Base-by-base conservation (phyloP, 1,140 invertebrate genomes). In the Episyrphus balteatus region DNA sequence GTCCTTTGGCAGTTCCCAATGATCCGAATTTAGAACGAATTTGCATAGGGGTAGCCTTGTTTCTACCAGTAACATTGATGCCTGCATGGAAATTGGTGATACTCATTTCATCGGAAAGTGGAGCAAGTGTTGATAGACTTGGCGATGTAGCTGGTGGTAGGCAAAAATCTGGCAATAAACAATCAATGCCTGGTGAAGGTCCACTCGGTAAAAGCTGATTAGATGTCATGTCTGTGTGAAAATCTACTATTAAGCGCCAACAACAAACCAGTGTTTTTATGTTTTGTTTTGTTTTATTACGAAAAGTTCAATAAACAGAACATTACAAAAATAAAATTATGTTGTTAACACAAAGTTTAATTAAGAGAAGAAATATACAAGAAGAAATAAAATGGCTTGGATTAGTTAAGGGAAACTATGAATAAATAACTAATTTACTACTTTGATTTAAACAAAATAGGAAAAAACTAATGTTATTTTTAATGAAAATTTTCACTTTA, bases 11-110 rank as follows among this genome's bases (percentile, higher is more conserved):
- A 40, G 87, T 83, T 33, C 93, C 93, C 41, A 96, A 72, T 52
- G 90, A 86, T 34, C 93, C 92, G 75, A 96, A 97, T 72, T 95
- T 96, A 67, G 83, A 88, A 40, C 90, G 80, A 58, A 84, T 87
- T 62, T 88, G 84, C 86, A 91, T 89, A 3, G 84, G 80, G 6
- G 82, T 83, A 11, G 83, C 76, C 64, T 88, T 86, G 19, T 75
- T 78, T 3, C 79, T 75, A 32, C 84, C 78, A 1, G 79, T 72
- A 17, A 66, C 59, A 19, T 37, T 17, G 0, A 60, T 57, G 3
- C 61, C 60, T 15, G 60, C 41, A 73, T 68, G 41, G 68, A 70
- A 50, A 51, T 56, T 62, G 17, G 53, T 56, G 0, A 63, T 44
- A 5, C 53, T 50, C 42, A 64, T 56, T 18, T 66, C 60, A 33